phyloP scores from a whole-genome alignment of 2,113 vertebrate species.

The Sphyrna mokarran region DNA sequence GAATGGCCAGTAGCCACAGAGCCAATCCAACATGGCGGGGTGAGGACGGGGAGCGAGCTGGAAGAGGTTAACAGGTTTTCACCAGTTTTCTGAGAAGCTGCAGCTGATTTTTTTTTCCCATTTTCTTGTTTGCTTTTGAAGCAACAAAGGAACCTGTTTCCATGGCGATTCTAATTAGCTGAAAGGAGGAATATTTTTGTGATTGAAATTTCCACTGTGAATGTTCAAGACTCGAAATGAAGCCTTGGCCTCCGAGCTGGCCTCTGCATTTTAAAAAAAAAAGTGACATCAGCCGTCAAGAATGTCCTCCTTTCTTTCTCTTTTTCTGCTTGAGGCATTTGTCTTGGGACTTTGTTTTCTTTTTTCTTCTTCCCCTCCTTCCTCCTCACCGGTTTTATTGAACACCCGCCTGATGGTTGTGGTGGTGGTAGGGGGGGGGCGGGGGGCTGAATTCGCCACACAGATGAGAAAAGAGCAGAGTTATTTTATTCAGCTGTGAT shows the following conservation, averaged over 20 bases:
- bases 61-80: not conserved
- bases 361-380: not conserved
- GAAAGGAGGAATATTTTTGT: not conserved
- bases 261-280: not conserved
- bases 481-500: no score
- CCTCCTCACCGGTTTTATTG: not conserved
- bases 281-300: constrained; percentile 1
- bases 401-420: not conserved
- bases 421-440: no score
- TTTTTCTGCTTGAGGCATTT: not conserved
- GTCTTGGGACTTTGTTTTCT: no score
- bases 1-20: not conserved
- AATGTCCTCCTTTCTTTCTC: not conserved
- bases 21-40: not conserved
- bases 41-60: not conserved
- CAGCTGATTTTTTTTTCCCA: not conserved
- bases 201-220: constrained; percentile 20
- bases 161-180: constrained; percentile 18
- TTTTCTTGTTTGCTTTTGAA: not conserved
- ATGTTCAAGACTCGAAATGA: not conserved
- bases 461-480: not conserved
- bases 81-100: not conserved
- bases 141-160: constrained; percentile 14
- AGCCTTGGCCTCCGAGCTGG: not conserved
- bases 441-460: not conserved